These are phyloP conservation scores for Amphipyra tragopoginis DNA, from an alignment of 2,888 invertebrate genomes.

Conservation along the genomic window DNA sequence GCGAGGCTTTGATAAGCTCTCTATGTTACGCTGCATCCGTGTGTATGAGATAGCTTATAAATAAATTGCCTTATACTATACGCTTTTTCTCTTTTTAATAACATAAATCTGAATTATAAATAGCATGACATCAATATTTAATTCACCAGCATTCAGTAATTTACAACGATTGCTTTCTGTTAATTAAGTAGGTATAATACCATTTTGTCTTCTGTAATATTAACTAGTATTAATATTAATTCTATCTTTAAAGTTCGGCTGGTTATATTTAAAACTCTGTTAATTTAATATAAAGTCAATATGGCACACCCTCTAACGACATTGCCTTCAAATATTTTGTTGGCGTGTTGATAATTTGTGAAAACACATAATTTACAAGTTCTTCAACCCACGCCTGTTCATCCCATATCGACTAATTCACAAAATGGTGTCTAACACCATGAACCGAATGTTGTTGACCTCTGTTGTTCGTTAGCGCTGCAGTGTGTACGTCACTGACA, in stretches of 20 bases:
- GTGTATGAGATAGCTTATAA: conserved; percentile 37
- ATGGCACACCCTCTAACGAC: not conserved
- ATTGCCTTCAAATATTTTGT: conserved; percentile 15
- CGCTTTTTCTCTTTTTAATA: not conserved
- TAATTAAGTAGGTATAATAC: no score
- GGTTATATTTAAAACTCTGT: not conserved
- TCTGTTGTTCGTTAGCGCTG: conserved; percentile 39
- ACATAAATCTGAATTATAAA: no score
- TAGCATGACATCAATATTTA: not conserved
- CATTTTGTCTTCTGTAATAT: no score
- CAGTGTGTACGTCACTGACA: conserved; percentile 32
- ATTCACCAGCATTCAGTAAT: not conserved
- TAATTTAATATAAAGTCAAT: not conserved
- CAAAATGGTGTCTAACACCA: conserved; percentile 40
- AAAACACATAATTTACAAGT: conserved; percentile 21
- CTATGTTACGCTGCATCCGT: conserved; percentile 41
- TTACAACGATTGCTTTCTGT: not conserved
- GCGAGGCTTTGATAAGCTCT: conserved; percentile 28
- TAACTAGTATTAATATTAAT: not conserved
- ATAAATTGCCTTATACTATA: conserved; percentile 16
- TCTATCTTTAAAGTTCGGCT: not conserved
- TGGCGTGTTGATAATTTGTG: conserved; percentile 18
- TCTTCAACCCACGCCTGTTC: conserved; percentile 18
- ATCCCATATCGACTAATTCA: conserved; percentile 20
- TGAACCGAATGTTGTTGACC: conserved; percentile 50